Percentiles rank a stretch among this genome's conserved stretches.
phyloP scores from a whole-genome alignment of 2,888 invertebrate genomes.

The Limnephilus lunatus region DNA sequence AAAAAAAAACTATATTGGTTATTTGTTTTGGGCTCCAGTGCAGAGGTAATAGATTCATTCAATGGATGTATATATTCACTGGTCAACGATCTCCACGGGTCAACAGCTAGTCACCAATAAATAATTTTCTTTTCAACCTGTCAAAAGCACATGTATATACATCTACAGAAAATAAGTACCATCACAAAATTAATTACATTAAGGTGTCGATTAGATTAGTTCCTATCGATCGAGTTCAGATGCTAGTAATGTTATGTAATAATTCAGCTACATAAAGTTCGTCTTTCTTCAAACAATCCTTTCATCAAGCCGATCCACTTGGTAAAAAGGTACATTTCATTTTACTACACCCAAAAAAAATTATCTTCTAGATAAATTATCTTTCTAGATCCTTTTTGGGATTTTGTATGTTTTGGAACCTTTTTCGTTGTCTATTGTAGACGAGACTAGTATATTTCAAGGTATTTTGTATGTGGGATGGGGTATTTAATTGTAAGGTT shows the following conservation, averaged over 20 bases:
- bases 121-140: not conserved
- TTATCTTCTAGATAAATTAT: too few species aligned
- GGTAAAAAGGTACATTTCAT: not conserved
- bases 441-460: not conserved
- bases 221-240: not conserved
- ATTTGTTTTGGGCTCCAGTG: not conserved
- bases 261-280: not conserved
- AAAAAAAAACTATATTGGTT: too few species aligned
- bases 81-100: not conserved
- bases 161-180: not conserved
- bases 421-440: not conserved
- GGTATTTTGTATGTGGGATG: constrained; percentile 38
- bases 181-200: not conserved
- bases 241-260: not conserved
- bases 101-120: not conserved
- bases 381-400: not conserved
- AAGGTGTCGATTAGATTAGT: not conserved
- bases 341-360: not conserved
- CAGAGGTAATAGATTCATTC: not conserved
- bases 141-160: not conserved
- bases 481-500: constrained; percentile 30
- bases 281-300: not conserved
- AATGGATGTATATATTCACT: too few species aligned
- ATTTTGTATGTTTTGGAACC: not conserved
- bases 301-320: not conserved